Conservation (phyloP, 2,797 vertebrate genomes). For the Xiphorhynchus erythropygius region DNA sequence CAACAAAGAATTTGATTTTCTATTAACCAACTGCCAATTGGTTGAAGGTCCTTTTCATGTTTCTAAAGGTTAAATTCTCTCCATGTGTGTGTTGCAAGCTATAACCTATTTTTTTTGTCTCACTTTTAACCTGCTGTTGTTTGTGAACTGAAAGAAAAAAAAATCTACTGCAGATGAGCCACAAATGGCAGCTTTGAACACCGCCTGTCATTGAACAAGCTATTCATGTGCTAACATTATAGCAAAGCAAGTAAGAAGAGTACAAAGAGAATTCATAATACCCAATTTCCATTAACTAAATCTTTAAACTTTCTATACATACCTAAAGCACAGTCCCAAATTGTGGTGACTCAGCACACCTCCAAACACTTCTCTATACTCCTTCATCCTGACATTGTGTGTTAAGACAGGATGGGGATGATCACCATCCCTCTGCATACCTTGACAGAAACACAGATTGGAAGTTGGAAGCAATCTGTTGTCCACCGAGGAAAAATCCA, state of each 20-base stretch:
- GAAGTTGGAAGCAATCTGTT: background rate
- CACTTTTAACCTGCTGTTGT: background rate
- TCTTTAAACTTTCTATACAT: background rate
- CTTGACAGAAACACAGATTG: background rate
- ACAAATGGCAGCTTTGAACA: background rate
- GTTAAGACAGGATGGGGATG: background rate
- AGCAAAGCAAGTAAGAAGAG: background rate
- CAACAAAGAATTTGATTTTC: background rate
- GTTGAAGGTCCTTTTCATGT: background rate
- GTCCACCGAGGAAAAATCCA: background rate
- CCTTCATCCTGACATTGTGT: background rate
- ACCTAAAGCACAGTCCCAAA: background rate
- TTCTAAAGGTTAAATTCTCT: background rate
- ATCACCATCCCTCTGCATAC: background rate
- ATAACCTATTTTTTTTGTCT: background rate
- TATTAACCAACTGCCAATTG: background rate
- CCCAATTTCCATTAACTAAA: background rate
- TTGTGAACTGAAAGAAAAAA: background rate
- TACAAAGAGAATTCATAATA: background rate
- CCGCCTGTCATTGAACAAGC: background rate
- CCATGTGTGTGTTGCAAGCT: background rate
- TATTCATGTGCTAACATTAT: background rate
- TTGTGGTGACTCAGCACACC: background rate
- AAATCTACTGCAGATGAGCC: background rate
- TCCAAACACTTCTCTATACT: background rate